Evolutionary conservation across 2,888 invertebrate genomes (phyloP), one percentile per base, ranked within the genome.

Genomic region (Tyria jacobaeae): DNA sequence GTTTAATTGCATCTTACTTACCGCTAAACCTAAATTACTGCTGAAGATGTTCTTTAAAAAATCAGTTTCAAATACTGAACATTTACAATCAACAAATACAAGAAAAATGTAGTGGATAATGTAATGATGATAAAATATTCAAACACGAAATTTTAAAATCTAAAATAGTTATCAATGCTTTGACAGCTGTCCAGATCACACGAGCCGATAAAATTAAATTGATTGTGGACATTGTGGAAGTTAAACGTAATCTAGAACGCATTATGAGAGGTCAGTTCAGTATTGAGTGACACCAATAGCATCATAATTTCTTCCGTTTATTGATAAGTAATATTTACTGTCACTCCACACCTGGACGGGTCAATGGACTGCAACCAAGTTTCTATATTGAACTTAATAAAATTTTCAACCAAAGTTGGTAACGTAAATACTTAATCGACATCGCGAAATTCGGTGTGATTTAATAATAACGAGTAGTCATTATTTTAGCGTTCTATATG

Each of bases 201-300:
- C 66, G 75, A 63, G 73, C 76, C 78, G 81, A 82, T 85, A 81
- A 83, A 85, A 85, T 82, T 83, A 82, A 81, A 79, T 78, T 82
- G 79, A 85, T 85, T 84, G 81, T 84, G 74, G 75, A 82, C 73
- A 85, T 75, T 77, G 73, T 85, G 82, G 82, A 77, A 81, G 78
- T 80, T 66, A 71, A 73, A 82, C 75, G 84, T 85, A 91, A 91
- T 91, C 85, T 88, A 83, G 81, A 80, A 71, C 81, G 83, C 76
- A 87, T 92, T 90, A 88, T 89, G 90, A 86, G 83, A 91, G 92
- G 92, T 92, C 91, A 91, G 92, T 89, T 84, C 79, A 76, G 79
- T 86, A 81, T 80, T 82, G 85, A 86, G 86, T 85, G 88, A 86
- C 84, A 82, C 80, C 83, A 82, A 83, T 83, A 80, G 86, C 79